Evolutionary conservation across 2,888 invertebrate species (phyloP), one percentile per base, ranked within the genome.

Genomic region (Drosophila niveifrons): DNA sequence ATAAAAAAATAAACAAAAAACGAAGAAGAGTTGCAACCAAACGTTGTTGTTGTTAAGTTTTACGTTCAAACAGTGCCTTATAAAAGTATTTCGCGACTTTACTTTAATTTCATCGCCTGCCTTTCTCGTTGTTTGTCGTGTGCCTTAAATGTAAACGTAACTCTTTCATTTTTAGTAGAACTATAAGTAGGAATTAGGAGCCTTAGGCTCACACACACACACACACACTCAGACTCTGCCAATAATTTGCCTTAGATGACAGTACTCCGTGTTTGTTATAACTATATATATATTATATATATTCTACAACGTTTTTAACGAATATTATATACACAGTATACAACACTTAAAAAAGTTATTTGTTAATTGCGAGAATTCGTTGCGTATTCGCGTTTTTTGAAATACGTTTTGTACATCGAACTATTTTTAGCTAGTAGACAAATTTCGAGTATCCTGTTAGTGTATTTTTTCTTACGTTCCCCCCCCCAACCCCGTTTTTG

Each of bases 221-320:
- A 48, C 46, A 43, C 23, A 23, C 23, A 62, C 28, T 39, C 41
- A 23, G 65, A 63, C 68, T 68, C 78, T 79, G 76, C 83, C 83
- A 86, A 66, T 83, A 83, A 77, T 83, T 83, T 83, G 83, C 86
- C 83, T 83, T 83, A 83, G 64, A 79, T 47, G 51, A 57, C 34
- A 47, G 36, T 10, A 41, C 39, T 36, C 44, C 44, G 55, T 18
- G n/a, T 34, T 56, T 57, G 46, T 57, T 47, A 47, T 31, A 11
- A 52, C 59, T 46, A 59, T 51, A 69, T 52, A 56, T 23, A 64
- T 11, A 59, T 17, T 51, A 36, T 52, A 72, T 55, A 77, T 57
- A 55, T 56, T 66, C 59, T 51, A 55, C 47, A 53, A 10, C 55
- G 41, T 36, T 36, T 36, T 36, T 36, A 36, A n/a, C 36, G 36